A percentile compares a stretch with the other conserved stretches of the same genome.
Evolutionary conservation across 30 jellyfish, hydroid and myxozoan species (phyloP).

Genomic region (Catostylus mosaicus): DNA sequence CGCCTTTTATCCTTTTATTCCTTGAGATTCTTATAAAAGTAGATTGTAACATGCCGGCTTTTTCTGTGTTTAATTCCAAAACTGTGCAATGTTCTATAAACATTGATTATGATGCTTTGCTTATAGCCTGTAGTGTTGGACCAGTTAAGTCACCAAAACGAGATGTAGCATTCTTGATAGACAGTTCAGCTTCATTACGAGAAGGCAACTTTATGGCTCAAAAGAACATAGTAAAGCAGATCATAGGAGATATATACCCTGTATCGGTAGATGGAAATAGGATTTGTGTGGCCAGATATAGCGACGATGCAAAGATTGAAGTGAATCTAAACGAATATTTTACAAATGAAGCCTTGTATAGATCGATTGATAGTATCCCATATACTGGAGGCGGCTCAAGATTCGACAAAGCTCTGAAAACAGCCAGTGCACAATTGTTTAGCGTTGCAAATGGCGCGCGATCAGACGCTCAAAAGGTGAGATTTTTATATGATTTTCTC

Average conservation of each 20-base stretch:
- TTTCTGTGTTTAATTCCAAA: no score
- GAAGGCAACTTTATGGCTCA: conserved; percentile 65
- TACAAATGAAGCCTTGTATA: conserved; percentile 43
- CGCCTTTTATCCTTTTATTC: no score
- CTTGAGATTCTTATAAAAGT: no score
- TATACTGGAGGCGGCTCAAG: conserved; percentile 78
- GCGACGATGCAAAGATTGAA: conserved; percentile 81
- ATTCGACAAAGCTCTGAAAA: conserved; percentile 77
- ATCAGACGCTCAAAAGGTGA: conserved; percentile 56
- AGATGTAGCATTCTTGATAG: conserved; percentile 88
- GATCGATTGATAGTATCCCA: conserved; percentile 72
- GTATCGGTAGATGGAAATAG: conserved; percentile 78
- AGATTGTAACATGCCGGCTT: no score
- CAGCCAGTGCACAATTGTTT: conserved; percentile 80
- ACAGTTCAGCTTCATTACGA: conserved; percentile 79
- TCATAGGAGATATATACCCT: conserved; percentile 60
- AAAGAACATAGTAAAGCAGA: conserved; percentile 72
- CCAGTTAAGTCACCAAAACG: not conserved
- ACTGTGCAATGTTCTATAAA: no score
- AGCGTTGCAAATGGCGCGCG: conserved; percentile 80
- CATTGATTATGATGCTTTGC: not conserved
- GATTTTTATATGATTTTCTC: not conserved
- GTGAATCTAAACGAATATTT: conserved; percentile 75
- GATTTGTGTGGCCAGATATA: conserved; percentile 80
- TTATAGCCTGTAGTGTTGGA: conserved; percentile 13